Evolutionary conservation across 2,888 invertebrate genomes (phyloP), one percentile per base, ranked within the genome.

Genomic region (Phlogophora meticulosa): DNA sequence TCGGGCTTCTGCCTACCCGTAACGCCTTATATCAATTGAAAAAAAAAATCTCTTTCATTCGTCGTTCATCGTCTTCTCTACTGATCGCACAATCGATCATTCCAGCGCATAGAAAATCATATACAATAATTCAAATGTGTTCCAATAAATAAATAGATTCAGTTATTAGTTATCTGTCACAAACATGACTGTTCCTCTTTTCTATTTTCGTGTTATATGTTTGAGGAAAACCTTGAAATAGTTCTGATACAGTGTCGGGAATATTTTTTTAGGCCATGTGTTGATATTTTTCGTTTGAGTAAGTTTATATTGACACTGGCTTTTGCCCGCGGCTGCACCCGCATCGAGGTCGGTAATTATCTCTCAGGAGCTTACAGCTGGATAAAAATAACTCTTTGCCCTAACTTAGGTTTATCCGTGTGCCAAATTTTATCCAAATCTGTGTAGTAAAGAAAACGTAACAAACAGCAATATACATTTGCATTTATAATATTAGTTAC

Each of bases 91-190:
- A 24, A 62, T 51, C 34, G 15, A 62, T 40, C n/a, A 32, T 72
- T 10, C 17, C 32, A 15, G 17, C 5, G 7, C 5, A 28, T 43
- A 32, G 11, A 52, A 53, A 28, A 62, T 32, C 17, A 48, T 56
- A 55, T 28, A 28, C 5, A 28, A 28, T 52, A 34, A 66, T 51
- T 58, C 43, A 60, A 57, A 51, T 40, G 9, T 67, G 24, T 70
- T 53, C 13, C 24, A 49, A 58, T 77, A 70, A 53, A 67, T 67
- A 80, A 67, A 52, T 66, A 32, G 48, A n/a, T 48, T 57, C 24
- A 13, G 59, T 67, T 72, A 80, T 74, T 69, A 48, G 38, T 59
- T 72, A 75, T 62, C 66, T 69, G 72, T 69, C 66, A 71, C 65
- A 65, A 69, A 64, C 75, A 65, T 42, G 53, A 68, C 38, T 66